A percentile compares a stretch with the other conserved stretches of the same genome.
These are phyloP conservation scores for Phalacrocorax pelagicus DNA, from an alignment of 2,113 vertebrate genomes.

Conservation along the genomic window DNA sequence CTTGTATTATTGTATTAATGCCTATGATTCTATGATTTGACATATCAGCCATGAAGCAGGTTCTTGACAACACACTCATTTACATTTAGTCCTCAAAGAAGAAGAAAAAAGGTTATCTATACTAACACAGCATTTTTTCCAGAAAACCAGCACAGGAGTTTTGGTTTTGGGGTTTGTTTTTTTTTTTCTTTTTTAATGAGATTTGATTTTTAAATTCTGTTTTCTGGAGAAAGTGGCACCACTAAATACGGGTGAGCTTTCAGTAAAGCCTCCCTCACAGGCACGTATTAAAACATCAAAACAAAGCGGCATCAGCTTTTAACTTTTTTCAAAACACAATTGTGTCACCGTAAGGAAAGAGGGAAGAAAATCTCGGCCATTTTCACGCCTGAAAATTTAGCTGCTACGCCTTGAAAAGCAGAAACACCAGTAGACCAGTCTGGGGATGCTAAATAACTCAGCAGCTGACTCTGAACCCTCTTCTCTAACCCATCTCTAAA, in stretches of 20 bases:
- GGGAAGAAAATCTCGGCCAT: background rate
- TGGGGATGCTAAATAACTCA: background rate
- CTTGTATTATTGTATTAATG: too few relatives aligned
- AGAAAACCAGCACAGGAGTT: background rate
- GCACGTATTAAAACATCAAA: background rate
- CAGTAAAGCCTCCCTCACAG: background rate
- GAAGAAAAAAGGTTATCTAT: background rate
- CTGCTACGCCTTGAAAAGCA: background rate
- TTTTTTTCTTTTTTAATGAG: background rate
- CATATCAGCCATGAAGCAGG: background rate
- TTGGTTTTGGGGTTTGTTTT: background rate
- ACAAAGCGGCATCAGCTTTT: background rate
- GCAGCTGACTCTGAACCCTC: background rate
- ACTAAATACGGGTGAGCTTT: background rate
- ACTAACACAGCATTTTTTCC: background rate
- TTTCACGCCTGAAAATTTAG: background rate
- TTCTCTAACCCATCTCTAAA: background rate
- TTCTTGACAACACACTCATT: background rate
- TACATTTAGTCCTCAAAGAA: background rate
- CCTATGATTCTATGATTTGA: too few relatives aligned
- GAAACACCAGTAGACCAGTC: too few relatives aligned
- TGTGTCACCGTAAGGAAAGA: background rate
- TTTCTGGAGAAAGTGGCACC: background rate
- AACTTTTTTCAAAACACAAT: background rate
- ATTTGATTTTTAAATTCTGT: background rate